These are phyloP conservation scores for Capitella teleta DNA, from an alignment of 1,140 invertebrate species.

Conservation along the genomic window DNA sequence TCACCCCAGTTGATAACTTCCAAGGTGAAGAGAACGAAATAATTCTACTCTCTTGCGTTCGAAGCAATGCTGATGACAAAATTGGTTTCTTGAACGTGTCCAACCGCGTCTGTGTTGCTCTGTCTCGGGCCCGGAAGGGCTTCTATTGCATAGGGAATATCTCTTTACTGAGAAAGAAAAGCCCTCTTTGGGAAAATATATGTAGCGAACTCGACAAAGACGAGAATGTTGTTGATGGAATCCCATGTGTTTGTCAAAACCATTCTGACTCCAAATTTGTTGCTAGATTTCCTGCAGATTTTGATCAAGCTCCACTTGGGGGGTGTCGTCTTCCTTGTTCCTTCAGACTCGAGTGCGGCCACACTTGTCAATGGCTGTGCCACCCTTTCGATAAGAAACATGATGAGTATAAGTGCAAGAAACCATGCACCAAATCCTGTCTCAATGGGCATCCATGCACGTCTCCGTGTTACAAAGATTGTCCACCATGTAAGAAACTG, in stretches of 20 bases:
- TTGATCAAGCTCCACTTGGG: constrained; percentile 37
- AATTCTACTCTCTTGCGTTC: constrained; percentile 67
- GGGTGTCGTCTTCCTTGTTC: constrained; percentile 36
- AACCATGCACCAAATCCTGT: constrained; percentile 24
- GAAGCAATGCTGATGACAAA: constrained; percentile 54
- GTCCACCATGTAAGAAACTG: constrained; percentile 19
- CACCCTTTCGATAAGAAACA: constrained; percentile 31
- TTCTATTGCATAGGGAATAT: constrained; percentile 60
- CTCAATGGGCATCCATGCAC: constrained; percentile 22
- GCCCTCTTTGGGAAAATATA: constrained; percentile 41
- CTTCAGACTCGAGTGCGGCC: constrained; percentile 30
- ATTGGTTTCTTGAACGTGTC: constrained; percentile 65
- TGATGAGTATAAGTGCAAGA: constrained; percentile 21
- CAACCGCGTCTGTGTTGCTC: constrained; percentile 71
- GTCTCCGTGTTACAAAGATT: constrained; percentile 21
- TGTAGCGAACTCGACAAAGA: constrained; percentile 13
- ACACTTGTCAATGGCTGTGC: constrained; percentile 28
- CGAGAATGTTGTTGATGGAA: constrained; percentile 10
- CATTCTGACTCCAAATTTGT: constrained; percentile 30
- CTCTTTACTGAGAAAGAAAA: constrained; percentile 42
- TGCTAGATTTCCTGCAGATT: constrained; percentile 25
- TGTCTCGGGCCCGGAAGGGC: constrained; percentile 67
- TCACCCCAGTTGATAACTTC: constrained; percentile 62
- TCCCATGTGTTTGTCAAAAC: constrained; percentile 42
- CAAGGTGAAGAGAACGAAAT: constrained; percentile 73